Percentiles rank a stretch among this genome's conserved stretches.
These are phyloP conservation scores for Pachycephala philippinensis DNA, from an alignment of 2,113 vertebrate species.

Conservation along the genomic window DNA sequence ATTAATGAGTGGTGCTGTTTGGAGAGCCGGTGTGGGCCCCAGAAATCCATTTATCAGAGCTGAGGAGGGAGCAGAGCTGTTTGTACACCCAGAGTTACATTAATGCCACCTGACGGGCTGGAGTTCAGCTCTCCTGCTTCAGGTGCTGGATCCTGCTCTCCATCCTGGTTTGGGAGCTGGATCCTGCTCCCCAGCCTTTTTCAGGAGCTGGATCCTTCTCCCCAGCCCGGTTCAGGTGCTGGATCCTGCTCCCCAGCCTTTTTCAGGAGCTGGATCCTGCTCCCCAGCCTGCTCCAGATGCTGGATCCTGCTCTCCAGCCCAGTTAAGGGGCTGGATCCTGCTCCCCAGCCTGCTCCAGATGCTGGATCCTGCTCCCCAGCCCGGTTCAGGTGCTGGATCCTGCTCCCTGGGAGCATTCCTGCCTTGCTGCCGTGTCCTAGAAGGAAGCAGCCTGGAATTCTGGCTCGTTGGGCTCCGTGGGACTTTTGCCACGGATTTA, in stretches of 20 bases:
- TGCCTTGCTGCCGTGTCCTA: neutral
- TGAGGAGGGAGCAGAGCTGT: neutral
- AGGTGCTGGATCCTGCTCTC: neutral
- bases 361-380: neutral
- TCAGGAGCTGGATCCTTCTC: neutral
- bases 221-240: neutral
- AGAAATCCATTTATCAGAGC: neutral
- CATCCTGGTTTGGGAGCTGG: neutral
- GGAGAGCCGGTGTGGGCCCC: neutral
- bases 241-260: neutral
- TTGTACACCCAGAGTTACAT: accelerated
- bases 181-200: neutral
- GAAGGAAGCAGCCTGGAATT: neutral
- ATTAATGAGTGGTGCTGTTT: neutral
- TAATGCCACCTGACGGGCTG: neutral
- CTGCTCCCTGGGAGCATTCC: neutral
- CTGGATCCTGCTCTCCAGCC: neutral
- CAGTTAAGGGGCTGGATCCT: too few species aligned
- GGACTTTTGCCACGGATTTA: neutral
- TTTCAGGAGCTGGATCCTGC: neutral
- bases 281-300: neutral
- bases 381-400: neutral
- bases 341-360: neutral
- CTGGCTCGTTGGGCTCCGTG: neutral
- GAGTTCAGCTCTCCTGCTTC: neutral